Evolutionary conservation across 2,113 vertebrate genomes (phyloP), one percentile per base, ranked within the genome.

Genomic region (Megaceryle torquata): DNA sequence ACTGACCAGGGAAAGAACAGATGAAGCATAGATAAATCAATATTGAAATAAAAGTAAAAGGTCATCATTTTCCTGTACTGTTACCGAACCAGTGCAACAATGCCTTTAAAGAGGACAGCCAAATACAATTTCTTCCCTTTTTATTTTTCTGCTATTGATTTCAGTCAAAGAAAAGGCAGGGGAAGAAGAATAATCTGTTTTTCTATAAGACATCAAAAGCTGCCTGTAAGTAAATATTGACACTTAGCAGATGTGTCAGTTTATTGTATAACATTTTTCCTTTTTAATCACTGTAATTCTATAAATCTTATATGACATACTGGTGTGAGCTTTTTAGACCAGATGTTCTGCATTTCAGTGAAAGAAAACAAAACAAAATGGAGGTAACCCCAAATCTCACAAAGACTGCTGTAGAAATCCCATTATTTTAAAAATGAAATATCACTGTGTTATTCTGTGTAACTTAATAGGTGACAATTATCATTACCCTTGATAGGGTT

Each of bases 171-270:
- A 74, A 31, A 74, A 91, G 39, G 9, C 22, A 64, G 25, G 22
- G 14, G 31, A 87, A 76, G 74, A 91, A 79, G 33, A 92, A 81
- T 37, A 93, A 89, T 82, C 74, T 85, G 31, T 78, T 68, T 83
- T 95, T 68, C 76, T 84, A 37, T 60, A 84, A 88, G 69, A 78
- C 0, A 3, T 88, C 94, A 86, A 88, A 97, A 95, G 33, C 79
- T 91, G 51, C 28, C 76, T 75, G 44, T 56, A 86, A 86, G 90
- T 78, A 96, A 97, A 94, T 90, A 95, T 68, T 96, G 90, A 90
- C 68, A 93, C 39, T 84, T 71, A 53, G 24, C n/a, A 95, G 64
- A 91, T 70, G 56, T 83, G 43, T 68, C 68, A 78, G 91, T 91
- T 83, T 95, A 88, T 86, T 91, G 51, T 80, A 82, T 95, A 95